Percentiles rank a stretch among this genome's conserved stretches.
Evolutionary conservation across 2,113 vertebrate genomes (phyloP).

Genomic region (Semnornis frantzii): DNA sequence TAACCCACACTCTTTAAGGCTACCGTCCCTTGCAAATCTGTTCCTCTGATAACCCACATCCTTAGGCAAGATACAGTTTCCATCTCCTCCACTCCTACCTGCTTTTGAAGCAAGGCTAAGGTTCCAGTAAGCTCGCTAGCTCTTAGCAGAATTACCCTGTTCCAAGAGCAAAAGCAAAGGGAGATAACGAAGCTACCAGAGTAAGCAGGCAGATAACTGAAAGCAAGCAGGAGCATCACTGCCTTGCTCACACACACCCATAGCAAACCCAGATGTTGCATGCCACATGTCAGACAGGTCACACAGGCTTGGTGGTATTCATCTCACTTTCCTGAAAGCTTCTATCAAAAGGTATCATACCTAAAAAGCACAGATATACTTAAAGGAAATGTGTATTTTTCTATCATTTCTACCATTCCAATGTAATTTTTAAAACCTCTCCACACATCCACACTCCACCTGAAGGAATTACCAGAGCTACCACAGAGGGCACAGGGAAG

Average conservation of each 20-base stretch:
- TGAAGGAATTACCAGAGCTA: not conserved
- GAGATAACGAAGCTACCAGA: not conserved
- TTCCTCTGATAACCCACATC: conserved; percentile 26
- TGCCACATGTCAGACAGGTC: not conserved
- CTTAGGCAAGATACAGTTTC: conserved; percentile 10
- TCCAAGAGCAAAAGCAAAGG: not conserved
- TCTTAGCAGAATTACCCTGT: not conserved
- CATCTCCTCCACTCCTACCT: not conserved
- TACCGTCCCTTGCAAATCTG: not conserved
- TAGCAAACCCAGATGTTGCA: not conserved
- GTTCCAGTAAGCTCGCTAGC: conserved; percentile 22
- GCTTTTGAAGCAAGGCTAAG: not conserved
- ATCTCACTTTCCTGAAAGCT: not conserved
- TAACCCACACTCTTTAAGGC: not conserved
- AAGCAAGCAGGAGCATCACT: not conserved
- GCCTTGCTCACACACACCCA: not conserved
- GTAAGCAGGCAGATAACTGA: not conserved
- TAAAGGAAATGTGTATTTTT: not conserved
- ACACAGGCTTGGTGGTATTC: not conserved
- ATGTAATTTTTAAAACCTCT: not conserved
- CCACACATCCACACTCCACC: not conserved
- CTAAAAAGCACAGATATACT: not conserved
- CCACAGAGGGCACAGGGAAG: not conserved
- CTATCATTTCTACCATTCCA: not conserved
- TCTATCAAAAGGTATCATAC: not conserved